phyloP scores from a whole-genome alignment of 2,888 invertebrate genomes.

The Noctua janthina region DNA sequence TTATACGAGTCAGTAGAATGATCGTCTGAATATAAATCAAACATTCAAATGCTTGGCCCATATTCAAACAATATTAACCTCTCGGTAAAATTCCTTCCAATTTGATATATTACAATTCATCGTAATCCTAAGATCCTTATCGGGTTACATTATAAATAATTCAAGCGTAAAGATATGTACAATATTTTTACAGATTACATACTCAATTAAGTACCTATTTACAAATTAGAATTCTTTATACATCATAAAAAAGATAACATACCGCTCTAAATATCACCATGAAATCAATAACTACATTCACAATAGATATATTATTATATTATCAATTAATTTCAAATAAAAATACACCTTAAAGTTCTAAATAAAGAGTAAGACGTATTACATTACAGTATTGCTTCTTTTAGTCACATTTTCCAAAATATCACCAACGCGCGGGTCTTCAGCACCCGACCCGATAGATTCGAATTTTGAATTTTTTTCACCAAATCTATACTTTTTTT shows the following conservation, averaged over 20 bases:
- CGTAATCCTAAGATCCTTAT: conserved; percentile 81
- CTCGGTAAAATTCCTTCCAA: conserved; percentile 49
- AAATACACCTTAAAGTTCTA: conserved; percentile 87
- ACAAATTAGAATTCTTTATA: conserved; percentile 90
- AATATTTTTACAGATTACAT: conserved; percentile 89
- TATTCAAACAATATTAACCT: conserved; percentile 39
- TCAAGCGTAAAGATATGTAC: conserved; percentile 91
- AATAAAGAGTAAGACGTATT: conserved; percentile 91
- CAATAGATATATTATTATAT: conserved; percentile 87
- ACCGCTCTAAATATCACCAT: conserved; percentile 90
- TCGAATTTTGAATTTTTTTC: conserved; percentile 72
- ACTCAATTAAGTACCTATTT: conserved; percentile 89
- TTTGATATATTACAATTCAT: conserved; percentile 78
- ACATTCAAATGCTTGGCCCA: conserved; percentile 20
- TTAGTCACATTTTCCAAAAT: conserved; percentile 93
- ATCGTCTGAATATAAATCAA: conserved; percentile 34
- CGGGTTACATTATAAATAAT: conserved; percentile 88
- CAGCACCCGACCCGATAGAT: conserved; percentile 70
- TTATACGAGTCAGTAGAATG: conserved; percentile 43
- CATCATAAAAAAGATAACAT: conserved; percentile 89
- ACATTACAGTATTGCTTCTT: conserved; percentile 94
- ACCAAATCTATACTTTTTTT: conserved; percentile 73
- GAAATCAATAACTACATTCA: conserved; percentile 90
- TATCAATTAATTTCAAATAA: conserved; percentile 81
- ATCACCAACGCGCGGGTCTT: conserved; percentile 88